A percentile compares a stretch with the other conserved stretches of the same genome.
These are phyloP conservation scores for Podabrus alpinus DNA, from an alignment of 2,888 invertebrate genomes.

Conservation along the genomic window DNA sequence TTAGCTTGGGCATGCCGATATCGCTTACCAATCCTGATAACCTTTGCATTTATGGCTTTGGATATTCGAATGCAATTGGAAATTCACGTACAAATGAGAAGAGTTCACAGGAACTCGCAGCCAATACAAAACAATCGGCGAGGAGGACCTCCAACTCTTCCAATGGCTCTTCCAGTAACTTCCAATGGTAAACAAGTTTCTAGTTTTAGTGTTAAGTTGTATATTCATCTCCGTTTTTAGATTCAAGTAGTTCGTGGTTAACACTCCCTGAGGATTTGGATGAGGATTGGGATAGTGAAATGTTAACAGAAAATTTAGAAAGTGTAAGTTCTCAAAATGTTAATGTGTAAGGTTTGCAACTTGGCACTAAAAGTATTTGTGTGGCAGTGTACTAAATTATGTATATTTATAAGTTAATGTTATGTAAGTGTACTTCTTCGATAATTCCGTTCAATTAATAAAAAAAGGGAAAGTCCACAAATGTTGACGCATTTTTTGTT, in stretches of 20 bases:
- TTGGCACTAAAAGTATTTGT: not conserved
- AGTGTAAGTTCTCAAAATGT: not conserved
- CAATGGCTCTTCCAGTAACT: too few species aligned
- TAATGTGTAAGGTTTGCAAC: not conserved
- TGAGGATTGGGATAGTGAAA: constrained; percentile 19
- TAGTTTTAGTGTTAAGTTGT: not conserved
- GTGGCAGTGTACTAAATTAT: not conserved
- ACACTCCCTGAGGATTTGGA: constrained; percentile 28
- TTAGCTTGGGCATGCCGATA: constrained; percentile 73
- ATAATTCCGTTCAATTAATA: not conserved
- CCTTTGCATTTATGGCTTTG: constrained; percentile 68
- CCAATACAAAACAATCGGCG: constrained; percentile 10
- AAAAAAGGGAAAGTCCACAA: not conserved
- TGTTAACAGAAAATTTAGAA: not conserved
- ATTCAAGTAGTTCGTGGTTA: constrained; percentile 31
- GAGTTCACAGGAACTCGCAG: constrained; percentile 36
- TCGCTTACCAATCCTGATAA: constrained; percentile 68
- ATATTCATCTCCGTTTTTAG: not conserved
- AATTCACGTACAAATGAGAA: constrained; percentile 62
- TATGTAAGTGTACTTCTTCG: not conserved
- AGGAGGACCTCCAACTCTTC: not conserved
- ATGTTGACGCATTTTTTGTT: too few species aligned
- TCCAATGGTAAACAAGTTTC: not conserved
- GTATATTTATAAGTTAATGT: not conserved
- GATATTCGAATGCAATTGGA: constrained; percentile 71